Conservation (phyloP, 2,888 invertebrate species). For the Dichetophora obliterata region DNA sequence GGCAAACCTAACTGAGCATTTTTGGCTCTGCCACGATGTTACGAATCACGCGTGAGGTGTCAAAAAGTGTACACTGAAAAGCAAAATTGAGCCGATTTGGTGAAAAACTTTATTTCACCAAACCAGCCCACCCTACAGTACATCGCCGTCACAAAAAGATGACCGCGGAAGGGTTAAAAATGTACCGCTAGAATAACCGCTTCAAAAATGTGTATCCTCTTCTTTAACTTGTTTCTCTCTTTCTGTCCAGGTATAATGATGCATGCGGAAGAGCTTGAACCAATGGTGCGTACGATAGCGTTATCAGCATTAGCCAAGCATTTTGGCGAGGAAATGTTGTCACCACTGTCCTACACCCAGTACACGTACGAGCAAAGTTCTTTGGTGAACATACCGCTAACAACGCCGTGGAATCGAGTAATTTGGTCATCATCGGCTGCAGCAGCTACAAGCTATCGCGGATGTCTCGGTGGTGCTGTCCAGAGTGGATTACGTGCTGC, state of each 20-base stretch:
- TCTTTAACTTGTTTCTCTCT: neutral
- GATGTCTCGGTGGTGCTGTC: slow-evolving; percentile 66
- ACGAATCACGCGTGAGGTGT: too few relatives aligned
- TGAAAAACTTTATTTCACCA: too few relatives aligned
- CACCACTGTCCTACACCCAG: slow-evolving; percentile 54
- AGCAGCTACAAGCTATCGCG: slow-evolving; percentile 61
- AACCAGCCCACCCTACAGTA: too few relatives aligned
- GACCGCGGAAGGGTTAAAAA: too few relatives aligned
- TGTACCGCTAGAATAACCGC: too few relatives aligned
- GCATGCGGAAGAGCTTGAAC: slow-evolving; percentile 54
- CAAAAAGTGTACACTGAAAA: too few relatives aligned
- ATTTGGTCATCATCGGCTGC: slow-evolving; percentile 66
- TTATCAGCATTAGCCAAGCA: slow-evolving; percentile 53
- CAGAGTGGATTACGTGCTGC: slow-evolving; percentile 67
- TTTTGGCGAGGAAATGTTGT: slow-evolving; percentile 62
- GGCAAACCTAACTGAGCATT: too few relatives aligned
- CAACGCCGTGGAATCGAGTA: slow-evolving; percentile 63
- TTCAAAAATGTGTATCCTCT: too few relatives aligned
- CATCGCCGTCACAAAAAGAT: too few relatives aligned
- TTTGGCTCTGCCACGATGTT: too few relatives aligned
- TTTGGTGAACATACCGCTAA: slow-evolving; percentile 54
- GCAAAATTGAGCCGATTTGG: too few relatives aligned
- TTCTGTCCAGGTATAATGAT: slow-evolving; percentile 51
- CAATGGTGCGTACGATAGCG: slow-evolving; percentile 49
- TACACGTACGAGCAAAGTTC: slow-evolving; percentile 55